Evolutionary conservation across 1,140 invertebrate genomes (phyloP).

Genomic region (Leptonema lineaticorne): DNA sequence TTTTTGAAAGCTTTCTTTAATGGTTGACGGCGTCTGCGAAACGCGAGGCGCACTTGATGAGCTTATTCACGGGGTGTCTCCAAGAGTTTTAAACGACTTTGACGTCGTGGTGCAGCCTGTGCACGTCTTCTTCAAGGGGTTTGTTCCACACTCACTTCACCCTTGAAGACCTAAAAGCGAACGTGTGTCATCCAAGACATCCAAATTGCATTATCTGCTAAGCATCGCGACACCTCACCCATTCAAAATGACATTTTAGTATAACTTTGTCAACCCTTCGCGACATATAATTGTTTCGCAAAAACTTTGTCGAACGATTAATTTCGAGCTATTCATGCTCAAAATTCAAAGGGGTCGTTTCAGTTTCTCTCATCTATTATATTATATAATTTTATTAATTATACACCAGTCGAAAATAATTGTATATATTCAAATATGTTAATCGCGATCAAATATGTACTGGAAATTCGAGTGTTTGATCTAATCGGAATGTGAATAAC

Average conservation of each 20-base stretch:
- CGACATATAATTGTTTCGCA: neutral
- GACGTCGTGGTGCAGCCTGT: conserved; percentile 14
- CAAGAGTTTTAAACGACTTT: conserved; percentile 35
- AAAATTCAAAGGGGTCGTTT: too few species aligned
- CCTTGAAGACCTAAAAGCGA: conserved; percentile 29
- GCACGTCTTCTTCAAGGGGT: neutral
- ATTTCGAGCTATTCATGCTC: too few species aligned
- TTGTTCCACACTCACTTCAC: too few species aligned
- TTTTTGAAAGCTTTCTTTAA: too few species aligned
- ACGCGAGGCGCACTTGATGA: conserved; percentile 15
- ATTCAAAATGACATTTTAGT: neutral
- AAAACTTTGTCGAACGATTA: too few species aligned
- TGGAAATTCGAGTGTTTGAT: too few species aligned
- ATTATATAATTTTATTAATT: too few species aligned
- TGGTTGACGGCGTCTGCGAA: neutral
- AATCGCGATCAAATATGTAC: too few species aligned
- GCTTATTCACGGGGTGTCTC: conserved; percentile 32
- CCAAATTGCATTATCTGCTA: conserved; percentile 28
- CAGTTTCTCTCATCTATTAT: too few species aligned
- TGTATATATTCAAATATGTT: too few species aligned
- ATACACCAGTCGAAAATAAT: too few species aligned
- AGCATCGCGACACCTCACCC: neutral
- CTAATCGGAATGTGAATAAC: too few species aligned
- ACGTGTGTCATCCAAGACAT: conserved; percentile 19
- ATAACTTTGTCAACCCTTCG: neutral